Evolutionary conservation across 2,888 invertebrate species (phyloP).

Genomic region (Hirudinaria manillensis): DNA sequence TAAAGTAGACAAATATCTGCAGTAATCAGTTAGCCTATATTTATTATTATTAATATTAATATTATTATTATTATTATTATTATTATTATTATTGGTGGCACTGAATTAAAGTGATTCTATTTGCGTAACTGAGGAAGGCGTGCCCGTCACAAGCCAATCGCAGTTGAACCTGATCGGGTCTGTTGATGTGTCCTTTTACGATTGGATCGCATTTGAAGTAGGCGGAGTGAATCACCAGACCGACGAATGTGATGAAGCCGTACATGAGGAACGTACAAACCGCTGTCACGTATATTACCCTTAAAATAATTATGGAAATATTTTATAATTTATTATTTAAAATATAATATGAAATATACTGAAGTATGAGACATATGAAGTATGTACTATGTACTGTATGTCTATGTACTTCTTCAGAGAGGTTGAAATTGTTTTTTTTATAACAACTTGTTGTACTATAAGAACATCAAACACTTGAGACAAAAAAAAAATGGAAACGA

Average conservation of each 20-base stretch:
- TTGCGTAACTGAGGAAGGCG: no score
- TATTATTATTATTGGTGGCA: no score
- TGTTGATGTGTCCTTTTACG: conserved; percentile 24
- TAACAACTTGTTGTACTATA: neutral
- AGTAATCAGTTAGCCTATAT: neutral
- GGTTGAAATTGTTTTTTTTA: conserved; percentile 9
- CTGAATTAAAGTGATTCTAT: no score
- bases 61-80: no score
- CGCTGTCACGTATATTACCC: conserved; percentile 23
- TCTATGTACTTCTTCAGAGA: neutral
- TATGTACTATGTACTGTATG: no score
- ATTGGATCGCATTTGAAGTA: conserved; percentile 39
- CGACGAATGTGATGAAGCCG: conserved; percentile 36
- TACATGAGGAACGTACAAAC: conserved; percentile 15
- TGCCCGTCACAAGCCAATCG: no score
- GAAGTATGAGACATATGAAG: neutral
- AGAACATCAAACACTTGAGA: neutral
- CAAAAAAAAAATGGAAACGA: no score
- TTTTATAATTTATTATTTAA: no score
- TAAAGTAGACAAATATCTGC: conserved; percentile 37
- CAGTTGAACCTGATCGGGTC: conserved; percentile 36
- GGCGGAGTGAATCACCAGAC: conserved; percentile 42
- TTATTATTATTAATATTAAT: no score
- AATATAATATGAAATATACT: neutral
- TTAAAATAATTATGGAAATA: neutral